These are phyloP conservation scores for Dastarcus helophoroides DNA, from an alignment of 2,888 invertebrate genomes.

Conservation along the genomic window DNA sequence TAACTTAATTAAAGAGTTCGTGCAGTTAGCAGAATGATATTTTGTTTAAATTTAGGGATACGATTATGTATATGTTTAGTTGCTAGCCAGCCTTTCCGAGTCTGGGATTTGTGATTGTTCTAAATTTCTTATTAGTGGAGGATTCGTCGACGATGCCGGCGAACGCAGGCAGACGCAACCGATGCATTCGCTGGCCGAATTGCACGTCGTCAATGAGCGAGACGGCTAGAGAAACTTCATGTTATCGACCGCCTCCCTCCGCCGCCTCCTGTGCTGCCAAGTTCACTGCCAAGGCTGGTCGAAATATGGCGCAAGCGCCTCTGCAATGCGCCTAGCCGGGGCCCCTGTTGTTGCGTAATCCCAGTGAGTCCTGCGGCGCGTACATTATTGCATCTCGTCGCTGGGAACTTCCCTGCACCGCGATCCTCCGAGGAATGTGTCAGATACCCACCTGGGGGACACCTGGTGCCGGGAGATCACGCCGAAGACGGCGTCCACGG, in stretches of 20 bases:
- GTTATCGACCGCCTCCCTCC: conserved; percentile 2
- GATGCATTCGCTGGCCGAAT: too few relatives aligned
- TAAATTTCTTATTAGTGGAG: too few relatives aligned
- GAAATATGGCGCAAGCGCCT: conserved; percentile 46
- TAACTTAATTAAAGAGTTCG: too few relatives aligned
- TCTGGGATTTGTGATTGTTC: too few relatives aligned
- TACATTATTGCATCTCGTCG: background rate
- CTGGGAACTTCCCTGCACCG: background rate
- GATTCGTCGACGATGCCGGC: too few relatives aligned
- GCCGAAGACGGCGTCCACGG: conserved; percentile 20
- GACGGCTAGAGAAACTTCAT: background rate
- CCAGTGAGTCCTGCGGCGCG: conserved; percentile 10
- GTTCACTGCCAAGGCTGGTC: conserved; percentile 74
- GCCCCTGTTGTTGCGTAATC: conserved; percentile 30
- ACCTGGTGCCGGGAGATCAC: conserved; percentile 29
- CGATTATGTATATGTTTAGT: too few relatives aligned
- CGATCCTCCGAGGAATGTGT: background rate
- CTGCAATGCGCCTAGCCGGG: conserved; percentile 44
- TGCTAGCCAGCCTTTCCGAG: too few relatives aligned
- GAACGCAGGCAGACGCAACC: too few relatives aligned
- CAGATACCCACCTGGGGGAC: conserved; percentile 17
- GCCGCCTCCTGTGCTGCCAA: conserved; percentile 20
- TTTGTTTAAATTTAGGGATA: too few relatives aligned
- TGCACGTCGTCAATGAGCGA: too few relatives aligned
- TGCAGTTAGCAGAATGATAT: too few relatives aligned